Percentiles rank a stretch among this genome's conserved stretches.
Evolutionary conservation across 2,113 vertebrate species (phyloP).

Genomic region (Corythaixoides concolor): DNA sequence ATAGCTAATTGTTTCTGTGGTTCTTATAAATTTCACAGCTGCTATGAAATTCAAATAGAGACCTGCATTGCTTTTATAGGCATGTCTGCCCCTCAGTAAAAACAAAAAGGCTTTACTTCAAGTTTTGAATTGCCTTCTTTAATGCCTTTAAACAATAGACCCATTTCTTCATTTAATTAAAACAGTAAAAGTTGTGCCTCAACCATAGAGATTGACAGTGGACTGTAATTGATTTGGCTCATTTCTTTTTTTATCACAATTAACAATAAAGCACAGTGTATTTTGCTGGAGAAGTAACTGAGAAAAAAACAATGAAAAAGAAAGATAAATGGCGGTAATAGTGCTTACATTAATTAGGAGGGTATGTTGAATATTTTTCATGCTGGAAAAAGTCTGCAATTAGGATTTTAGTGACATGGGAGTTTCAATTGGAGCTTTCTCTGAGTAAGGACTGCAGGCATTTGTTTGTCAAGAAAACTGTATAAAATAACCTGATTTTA

Average conservation of each 20-base stretch:
- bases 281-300: slow-evolving; percentile 56
- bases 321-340: slow-evolving; percentile 49
- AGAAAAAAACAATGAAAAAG: slow-evolving; percentile 41
- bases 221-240: slow-evolving; percentile 70
- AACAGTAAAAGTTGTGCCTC: slow-evolving; percentile 72
- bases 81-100: slow-evolving; percentile 66
- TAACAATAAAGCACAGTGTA: slow-evolving; percentile 49
- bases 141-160: slow-evolving; percentile 69
- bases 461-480: slow-evolving; percentile 4
- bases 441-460: not conserved
- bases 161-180: slow-evolving; percentile 80
- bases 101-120: slow-evolving; percentile 14
- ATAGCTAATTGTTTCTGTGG: slow-evolving; percentile 38
- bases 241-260: slow-evolving; percentile 57
- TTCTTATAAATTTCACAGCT: slow-evolving; percentile 70
- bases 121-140: slow-evolving; percentile 70
- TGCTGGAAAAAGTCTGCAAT: not conserved
- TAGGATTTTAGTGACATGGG: not conserved
- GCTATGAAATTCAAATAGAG: slow-evolving; percentile 75
- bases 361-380: slow-evolving; percentile 26
- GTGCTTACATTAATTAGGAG: slow-evolving; percentile 42
- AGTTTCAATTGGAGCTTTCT: not conserved
- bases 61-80: slow-evolving; percentile 68
- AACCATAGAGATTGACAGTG: slow-evolving; percentile 49
- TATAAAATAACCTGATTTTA: slow-evolving; percentile 19